phyloP scores from a whole-genome alignment of 2,797 vertebrate genomes.

The Arremon brunneinucha region DNA sequence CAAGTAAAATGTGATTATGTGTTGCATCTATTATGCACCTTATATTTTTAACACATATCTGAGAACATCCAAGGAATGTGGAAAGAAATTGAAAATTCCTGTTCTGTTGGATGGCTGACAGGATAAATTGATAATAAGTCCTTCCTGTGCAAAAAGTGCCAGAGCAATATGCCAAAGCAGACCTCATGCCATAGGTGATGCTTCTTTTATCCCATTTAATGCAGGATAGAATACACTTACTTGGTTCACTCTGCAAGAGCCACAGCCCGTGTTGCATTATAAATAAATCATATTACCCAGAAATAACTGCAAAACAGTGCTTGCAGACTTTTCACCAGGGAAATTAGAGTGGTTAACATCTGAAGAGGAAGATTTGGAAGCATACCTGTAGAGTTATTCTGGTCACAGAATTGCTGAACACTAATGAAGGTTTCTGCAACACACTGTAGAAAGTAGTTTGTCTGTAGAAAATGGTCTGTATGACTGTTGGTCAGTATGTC shows the following conservation, averaged over 20 bases:
- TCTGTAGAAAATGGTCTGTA: neutral
- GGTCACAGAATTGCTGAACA: neutral
- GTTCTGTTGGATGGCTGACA: neutral
- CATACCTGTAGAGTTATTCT: neutral
- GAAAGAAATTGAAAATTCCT: neutral
- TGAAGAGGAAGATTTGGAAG: neutral
- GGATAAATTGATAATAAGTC: neutral
- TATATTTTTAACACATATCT: neutral
- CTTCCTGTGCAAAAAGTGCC: neutral
- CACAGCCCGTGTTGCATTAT: neutral
- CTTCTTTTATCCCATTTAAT: neutral
- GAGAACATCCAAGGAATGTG: neutral
- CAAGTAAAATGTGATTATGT: neutral
- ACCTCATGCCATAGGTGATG: neutral
- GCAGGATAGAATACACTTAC: neutral
- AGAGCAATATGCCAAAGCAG: neutral
- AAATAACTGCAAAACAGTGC: neutral
- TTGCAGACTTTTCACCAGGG: neutral
- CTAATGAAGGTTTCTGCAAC: neutral
- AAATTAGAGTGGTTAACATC: neutral
- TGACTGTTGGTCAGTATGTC: neutral
- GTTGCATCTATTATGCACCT: neutral
- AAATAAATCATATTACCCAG: neutral
- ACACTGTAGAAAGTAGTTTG: neutral
- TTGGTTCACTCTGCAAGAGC: neutral